These are phyloP conservation scores for Noctuana brunneofusca DNA, from an alignment of 2,888 invertebrate genomes.

Conservation along the genomic window DNA sequence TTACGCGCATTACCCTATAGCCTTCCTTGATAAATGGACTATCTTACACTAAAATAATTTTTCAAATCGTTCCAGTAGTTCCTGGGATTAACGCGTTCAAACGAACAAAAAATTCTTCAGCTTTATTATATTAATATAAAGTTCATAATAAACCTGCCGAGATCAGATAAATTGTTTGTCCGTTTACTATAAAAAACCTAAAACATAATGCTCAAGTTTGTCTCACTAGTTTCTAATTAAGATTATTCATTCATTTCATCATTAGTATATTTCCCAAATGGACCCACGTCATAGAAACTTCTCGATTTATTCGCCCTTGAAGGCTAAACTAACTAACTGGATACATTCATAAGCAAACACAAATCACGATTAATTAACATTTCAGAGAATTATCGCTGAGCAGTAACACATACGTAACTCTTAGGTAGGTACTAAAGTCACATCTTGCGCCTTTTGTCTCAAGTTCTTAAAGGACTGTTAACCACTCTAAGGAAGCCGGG, in stretches of 20 bases:
- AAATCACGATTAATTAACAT: constrained; percentile 26
- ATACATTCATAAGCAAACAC: constrained; percentile 12
- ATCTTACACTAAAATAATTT: no score
- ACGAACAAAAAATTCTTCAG: no score
- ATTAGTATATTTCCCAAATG: not conserved
- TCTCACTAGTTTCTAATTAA: not conserved
- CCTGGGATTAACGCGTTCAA: no score
- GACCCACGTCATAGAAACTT: constrained; percentile 1
- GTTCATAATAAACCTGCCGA: no score
- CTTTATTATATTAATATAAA: no score
- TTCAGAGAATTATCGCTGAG: not conserved
- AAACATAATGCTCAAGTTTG: no score
- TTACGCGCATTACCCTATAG: no score
- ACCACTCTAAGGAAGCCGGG: constrained; percentile 7
- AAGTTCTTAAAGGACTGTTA: constrained; percentile 10
- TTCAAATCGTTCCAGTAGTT: no score
- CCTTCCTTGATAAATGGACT: no score
- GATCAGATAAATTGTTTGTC: no score
- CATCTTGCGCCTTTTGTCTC: not conserved
- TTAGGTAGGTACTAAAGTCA: constrained; percentile 3
- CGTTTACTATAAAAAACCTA: no score
- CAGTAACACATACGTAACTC: not conserved
- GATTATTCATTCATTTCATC: not conserved
- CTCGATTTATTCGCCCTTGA: constrained; percentile 4
- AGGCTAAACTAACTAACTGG: not conserved